phyloP scores from a whole-genome alignment of 2,113 vertebrate species.

The Neogale vison region DNA sequence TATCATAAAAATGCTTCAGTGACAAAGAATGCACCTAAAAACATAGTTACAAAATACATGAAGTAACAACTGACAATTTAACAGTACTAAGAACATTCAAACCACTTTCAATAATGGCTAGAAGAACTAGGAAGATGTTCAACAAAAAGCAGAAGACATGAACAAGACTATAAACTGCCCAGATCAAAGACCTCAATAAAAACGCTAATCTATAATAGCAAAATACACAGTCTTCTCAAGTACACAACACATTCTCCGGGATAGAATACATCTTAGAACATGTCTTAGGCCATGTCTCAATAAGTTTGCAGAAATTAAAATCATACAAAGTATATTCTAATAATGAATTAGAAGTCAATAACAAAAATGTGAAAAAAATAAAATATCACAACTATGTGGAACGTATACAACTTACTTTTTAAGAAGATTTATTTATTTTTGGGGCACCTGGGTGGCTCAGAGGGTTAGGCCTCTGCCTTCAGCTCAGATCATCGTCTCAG shows the following conservation, averaged over 20 bases:
- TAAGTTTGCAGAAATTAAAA: neutral
- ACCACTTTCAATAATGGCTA: neutral
- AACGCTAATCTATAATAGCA: neutral
- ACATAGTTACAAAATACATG: neutral
- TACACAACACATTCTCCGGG: neutral
- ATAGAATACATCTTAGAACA: neutral
- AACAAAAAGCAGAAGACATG: neutral
- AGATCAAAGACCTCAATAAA: neutral
- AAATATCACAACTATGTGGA: neutral
- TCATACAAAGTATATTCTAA: neutral
- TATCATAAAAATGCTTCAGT: neutral
- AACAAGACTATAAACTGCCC: neutral
- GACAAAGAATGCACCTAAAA: neutral
- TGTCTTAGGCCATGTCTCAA: neutral
- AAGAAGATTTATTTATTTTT: too few relatives aligned
- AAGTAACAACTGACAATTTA: neutral
- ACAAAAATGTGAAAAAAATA: neutral
- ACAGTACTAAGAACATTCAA: neutral
- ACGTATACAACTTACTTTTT: neutral
- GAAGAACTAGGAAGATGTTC: neutral
- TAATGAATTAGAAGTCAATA: neutral
- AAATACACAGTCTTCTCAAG: neutral
- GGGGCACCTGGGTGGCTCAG: too few relatives aligned
- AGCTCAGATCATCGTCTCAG: too few relatives aligned
- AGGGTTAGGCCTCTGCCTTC: too few relatives aligned